These are phyloP conservation scores for Lepisosteus oculatus DNA, from an alignment of 2,113 vertebrate genomes.

Conservation along the genomic window DNA sequence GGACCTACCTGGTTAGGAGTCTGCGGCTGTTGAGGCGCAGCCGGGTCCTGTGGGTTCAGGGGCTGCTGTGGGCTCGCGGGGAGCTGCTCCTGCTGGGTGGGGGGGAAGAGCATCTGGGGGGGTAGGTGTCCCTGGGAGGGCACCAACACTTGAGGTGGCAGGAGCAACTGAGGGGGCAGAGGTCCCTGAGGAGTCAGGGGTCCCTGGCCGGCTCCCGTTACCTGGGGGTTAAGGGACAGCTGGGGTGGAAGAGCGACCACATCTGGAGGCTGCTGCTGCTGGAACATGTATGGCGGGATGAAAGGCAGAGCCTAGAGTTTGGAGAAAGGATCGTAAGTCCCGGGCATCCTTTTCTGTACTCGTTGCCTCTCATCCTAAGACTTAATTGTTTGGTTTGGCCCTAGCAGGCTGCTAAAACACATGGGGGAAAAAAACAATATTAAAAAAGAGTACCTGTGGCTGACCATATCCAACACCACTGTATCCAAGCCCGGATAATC, in stretches of 20 bases:
- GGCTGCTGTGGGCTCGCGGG: conserved; percentile 38
- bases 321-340: neutral
- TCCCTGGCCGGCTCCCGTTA: conserved; percentile 49
- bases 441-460: conserved; percentile 39
- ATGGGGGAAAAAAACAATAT: no score
- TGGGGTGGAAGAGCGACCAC: conserved; percentile 57
- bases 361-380: no score
- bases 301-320: conserved; percentile 44
- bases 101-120: conserved; percentile 42
- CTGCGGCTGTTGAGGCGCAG: conserved; percentile 40
- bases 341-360: no score
- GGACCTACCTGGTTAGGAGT: conserved; percentile 56
- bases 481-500: conserved; percentile 57
- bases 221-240: conserved; percentile 58
- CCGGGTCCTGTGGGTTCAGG: conserved; percentile 38
- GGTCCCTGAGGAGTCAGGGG: conserved; percentile 35
- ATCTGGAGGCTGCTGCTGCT: conserved; percentile 42
- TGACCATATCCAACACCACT: conserved; percentile 45
- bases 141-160: conserved; percentile 30
- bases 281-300: conserved; percentile 55
- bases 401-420: no score
- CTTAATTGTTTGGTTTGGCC: no score
- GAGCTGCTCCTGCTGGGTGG: conserved; percentile 55
- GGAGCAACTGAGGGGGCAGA: conserved; percentile 18
- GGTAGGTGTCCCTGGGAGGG: conserved; percentile 57